phyloP scores from a whole-genome alignment of 1,140 invertebrate species.

The honey bee (Apis mellifera) region DNA sequence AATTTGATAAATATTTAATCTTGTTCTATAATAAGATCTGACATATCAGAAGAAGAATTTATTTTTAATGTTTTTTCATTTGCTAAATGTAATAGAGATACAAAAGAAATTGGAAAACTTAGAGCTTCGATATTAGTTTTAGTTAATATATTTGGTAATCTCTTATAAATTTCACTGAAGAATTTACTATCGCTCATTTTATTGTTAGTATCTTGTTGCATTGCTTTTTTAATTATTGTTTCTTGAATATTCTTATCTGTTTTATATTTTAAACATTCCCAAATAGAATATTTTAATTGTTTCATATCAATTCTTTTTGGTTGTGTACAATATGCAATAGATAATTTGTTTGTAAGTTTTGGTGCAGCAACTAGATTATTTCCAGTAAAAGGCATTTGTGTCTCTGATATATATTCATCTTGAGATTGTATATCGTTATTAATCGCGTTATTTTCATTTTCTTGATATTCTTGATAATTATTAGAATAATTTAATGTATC shows the following conservation, averaged over 20 bases:
- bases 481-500: constrained; percentile 80
- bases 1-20: constrained; percentile 19
- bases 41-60: constrained; percentile 45
- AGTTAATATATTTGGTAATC: constrained; percentile 83
- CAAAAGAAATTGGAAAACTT: constrained; percentile 88
- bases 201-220: constrained; percentile 41
- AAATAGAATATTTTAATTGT: constrained; percentile 87
- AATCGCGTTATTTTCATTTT: constrained; percentile 70
- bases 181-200: constrained; percentile 46
- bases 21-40: constrained; percentile 63
- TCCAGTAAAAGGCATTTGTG: constrained; percentile 76
- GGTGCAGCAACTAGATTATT: constrained; percentile 84
- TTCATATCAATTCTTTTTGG: constrained; percentile 92
- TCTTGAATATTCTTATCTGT: constrained; percentile 57
- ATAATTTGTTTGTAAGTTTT: constrained; percentile 82
- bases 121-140: constrained; percentile 86
- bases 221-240: constrained; percentile 68
- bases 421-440: constrained; percentile 72
- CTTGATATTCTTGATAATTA: constrained; percentile 72
- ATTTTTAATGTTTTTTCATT: constrained; percentile 86
- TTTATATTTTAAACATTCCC: constrained; percentile 80
- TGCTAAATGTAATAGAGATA: constrained; percentile 89
- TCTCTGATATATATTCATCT: constrained; percentile 77
- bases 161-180: constrained; percentile 83
- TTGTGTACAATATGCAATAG: constrained; percentile 87